These are phyloP conservation scores for Rhagoletis pomonella DNA, from an alignment of 1,140 invertebrate species.

Conservation along the genomic window DNA sequence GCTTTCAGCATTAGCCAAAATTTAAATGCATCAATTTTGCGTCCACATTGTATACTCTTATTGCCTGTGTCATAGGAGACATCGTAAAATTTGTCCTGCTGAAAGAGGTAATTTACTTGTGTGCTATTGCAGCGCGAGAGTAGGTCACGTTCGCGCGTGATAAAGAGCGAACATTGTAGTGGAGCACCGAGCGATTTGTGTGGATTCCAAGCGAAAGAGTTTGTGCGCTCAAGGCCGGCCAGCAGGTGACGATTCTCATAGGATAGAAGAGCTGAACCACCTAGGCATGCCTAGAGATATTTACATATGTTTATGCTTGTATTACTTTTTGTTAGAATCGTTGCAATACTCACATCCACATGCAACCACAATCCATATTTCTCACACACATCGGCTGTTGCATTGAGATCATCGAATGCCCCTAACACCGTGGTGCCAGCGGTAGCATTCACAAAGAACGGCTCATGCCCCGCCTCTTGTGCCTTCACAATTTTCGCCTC, in stretches of 20 bases:
- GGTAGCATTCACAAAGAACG: constrained; percentile 84
- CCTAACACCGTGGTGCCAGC: constrained; percentile 87
- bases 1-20: constrained; percentile 95
- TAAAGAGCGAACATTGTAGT: constrained; percentile 90
- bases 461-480: constrained; percentile 75
- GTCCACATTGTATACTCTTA: constrained; percentile 94
- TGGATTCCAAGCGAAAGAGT: constrained; percentile 95
- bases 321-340: too few species aligned
- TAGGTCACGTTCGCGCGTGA: constrained; percentile 80
- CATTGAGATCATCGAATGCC: constrained; percentile 87
- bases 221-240: constrained; percentile 70
- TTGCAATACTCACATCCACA: constrained; percentile 76
- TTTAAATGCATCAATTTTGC: constrained; percentile 94
- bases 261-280: constrained; percentile 78
- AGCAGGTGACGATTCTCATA: constrained; percentile 63
- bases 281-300: constrained; percentile 80
- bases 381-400: constrained; percentile 82
- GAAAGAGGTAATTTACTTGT: constrained; percentile 90
- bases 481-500: constrained; percentile 76
- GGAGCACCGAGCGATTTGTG: constrained; percentile 94
- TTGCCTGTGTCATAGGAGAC: constrained; percentile 92
- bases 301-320: too few species aligned
- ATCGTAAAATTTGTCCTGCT: constrained; percentile 96
- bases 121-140: constrained; percentile 85
- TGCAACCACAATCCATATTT: constrained; percentile 87